A percentile compares a stretch with the other conserved stretches of the same genome.
Conservation (phyloP, 2,888 invertebrate species). For the Tetheella fluctuosa region DNA sequence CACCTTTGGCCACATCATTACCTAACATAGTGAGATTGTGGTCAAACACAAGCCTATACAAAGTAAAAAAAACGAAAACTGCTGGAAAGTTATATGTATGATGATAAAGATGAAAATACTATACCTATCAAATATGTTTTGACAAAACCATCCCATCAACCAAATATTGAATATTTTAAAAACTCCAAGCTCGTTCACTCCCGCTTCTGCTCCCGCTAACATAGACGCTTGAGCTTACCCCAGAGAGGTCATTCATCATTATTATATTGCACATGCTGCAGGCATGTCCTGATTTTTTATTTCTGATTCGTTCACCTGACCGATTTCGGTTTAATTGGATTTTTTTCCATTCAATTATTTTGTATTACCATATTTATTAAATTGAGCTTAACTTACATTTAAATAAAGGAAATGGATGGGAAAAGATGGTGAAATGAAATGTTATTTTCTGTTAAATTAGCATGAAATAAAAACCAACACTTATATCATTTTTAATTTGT, state of each 20-base stretch:
- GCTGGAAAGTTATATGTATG: no score
- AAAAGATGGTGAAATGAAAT: not conserved
- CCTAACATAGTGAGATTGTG: no score
- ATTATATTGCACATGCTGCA: slow-evolving; percentile 42
- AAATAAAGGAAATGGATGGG: not conserved
- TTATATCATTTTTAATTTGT: not conserved
- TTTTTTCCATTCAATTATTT: slow-evolving; percentile 13
- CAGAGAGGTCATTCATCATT: slow-evolving; percentile 40
- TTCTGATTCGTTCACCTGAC: slow-evolving; percentile 28
- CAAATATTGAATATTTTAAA: not conserved
- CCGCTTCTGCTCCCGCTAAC: not conserved
- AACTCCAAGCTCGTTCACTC: not conserved
- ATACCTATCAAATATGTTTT: no score
- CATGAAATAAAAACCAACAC: not conserved
- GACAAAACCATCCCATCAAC: not conserved
- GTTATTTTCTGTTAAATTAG: not conserved
- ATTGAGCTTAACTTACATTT: not conserved
- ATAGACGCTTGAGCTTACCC: not conserved
- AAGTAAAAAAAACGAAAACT: no score
- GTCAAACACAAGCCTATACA: no score
- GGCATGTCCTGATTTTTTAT: slow-evolving; percentile 34
- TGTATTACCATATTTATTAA: not conserved
- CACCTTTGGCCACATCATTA: no score
- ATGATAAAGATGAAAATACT: no score
- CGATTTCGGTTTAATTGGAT: slow-evolving; percentile 31